Evolutionary conservation across 2,888 invertebrate species (phyloP).

Genomic region (Calliphora vomitoria): DNA sequence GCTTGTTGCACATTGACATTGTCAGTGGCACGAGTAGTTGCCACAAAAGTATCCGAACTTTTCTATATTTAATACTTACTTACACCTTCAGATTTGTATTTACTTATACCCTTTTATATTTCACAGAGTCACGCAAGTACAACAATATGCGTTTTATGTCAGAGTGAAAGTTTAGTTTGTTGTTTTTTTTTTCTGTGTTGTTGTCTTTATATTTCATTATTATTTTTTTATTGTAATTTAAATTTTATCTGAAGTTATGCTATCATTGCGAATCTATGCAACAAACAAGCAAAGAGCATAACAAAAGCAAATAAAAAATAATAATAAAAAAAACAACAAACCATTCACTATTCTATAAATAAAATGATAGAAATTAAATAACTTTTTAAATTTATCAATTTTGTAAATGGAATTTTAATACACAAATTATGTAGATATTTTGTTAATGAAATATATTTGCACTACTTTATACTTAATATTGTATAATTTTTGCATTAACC

Average conservation of each 20-base stretch:
- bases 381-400: not conserved
- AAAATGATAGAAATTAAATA: not conserved
- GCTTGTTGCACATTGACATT: slow-evolving; percentile 46
- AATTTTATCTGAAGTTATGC: slow-evolving; percentile 56
- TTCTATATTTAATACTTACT: not conserved
- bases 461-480: not conserved
- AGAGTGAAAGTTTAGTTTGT: slow-evolving; percentile 59
- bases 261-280: slow-evolving; percentile 60
- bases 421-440: not conserved
- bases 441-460: too few species aligned
- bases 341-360: slow-evolving; percentile 45
- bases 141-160: slow-evolving; percentile 62
- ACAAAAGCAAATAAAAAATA: not conserved
- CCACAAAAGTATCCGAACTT: not conserved
- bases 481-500: not conserved
- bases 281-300: slow-evolving; percentile 10
- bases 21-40: not conserved
- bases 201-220: slow-evolving; percentile 27
- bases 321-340: not conserved
- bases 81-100: slow-evolving; percentile 34
- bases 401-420: not conserved
- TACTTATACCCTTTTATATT: slow-evolving; percentile 63
- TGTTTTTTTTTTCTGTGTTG: slow-evolving; percentile 28
- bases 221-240: slow-evolving; percentile 60
- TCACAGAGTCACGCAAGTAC: slow-evolving; percentile 65